Evolutionary conservation across 2,797 vertebrate genomes (phyloP).

Genomic region (Leucoraja ocellata): DNA sequence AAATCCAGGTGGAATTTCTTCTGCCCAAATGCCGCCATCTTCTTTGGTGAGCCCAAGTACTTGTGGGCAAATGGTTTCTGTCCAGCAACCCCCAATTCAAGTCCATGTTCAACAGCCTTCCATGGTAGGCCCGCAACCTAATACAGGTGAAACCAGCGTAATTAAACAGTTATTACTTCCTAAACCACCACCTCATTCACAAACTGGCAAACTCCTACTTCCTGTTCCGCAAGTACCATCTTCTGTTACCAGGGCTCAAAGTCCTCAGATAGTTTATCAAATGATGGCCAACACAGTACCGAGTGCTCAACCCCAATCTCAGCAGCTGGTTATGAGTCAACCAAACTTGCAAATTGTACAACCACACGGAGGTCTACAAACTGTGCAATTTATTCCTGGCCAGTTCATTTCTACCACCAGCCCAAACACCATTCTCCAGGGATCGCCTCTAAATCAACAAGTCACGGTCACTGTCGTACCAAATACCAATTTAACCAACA

Average conservation of each 20-base stretch:
- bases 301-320: slow-evolving; percentile 30
- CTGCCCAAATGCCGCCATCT: slow-evolving; percentile 10
- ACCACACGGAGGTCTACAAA: slow-evolving; percentile 27
- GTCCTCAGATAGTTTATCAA: slow-evolving; percentile 40
- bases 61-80: slow-evolving; percentile 32
- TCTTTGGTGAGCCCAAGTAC: slow-evolving; percentile 10
- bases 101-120: slow-evolving; percentile 36
- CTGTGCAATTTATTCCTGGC: slow-evolving; percentile 36
- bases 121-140: not conserved
- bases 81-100: slow-evolving; percentile 34
- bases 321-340: slow-evolving; percentile 35
- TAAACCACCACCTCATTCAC: slow-evolving; percentile 25
- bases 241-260: slow-evolving; percentile 33
- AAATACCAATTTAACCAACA: slow-evolving; percentile 21
- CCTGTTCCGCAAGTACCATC: slow-evolving; percentile 36
- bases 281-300: slow-evolving; percentile 15
- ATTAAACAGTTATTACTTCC: slow-evolving; percentile 40
- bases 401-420: slow-evolving; percentile 34
- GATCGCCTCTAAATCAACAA: slow-evolving; percentile 30
- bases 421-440: slow-evolving; percentile 32
- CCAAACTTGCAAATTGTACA: slow-evolving; percentile 30
- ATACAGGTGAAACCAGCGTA: slow-evolving; percentile 35
- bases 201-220: slow-evolving; percentile 35
- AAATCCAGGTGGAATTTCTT: slow-evolving; percentile 35
- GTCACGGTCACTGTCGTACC: slow-evolving; percentile 30